These are phyloP conservation scores for Eclectus roratus DNA, from an alignment of 2,113 vertebrate genomes.

Conservation along the genomic window DNA sequence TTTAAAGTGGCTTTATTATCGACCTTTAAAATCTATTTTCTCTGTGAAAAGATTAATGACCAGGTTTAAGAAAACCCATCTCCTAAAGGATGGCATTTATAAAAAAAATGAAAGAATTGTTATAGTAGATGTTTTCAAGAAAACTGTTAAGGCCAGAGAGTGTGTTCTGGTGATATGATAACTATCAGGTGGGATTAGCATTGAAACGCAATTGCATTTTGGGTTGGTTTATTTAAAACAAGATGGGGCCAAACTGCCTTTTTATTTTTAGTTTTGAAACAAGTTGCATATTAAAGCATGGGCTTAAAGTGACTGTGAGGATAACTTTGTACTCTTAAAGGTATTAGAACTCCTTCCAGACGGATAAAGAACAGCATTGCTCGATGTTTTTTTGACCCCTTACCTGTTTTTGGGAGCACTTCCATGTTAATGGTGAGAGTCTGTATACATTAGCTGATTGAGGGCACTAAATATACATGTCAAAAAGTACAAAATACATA, in stretches of 20 bases:
- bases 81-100: not conserved
- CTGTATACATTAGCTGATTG: not conserved
- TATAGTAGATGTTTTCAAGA: not conserved
- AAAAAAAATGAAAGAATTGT: not conserved
- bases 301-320: not conserved
- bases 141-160: not conserved
- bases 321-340: not conserved
- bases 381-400: no score
- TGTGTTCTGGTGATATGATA: not conserved
- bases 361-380: not conserved
- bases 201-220: not conserved
- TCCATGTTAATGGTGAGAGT: not conserved
- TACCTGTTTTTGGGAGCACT: not conserved
- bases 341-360: not conserved
- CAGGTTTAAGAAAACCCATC: not conserved
- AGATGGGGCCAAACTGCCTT: not conserved
- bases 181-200: not conserved
- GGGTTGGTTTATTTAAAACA: not conserved
- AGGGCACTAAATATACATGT: rapidly evolving
- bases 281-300: not conserved
- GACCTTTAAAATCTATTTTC: not conserved
- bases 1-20: not conserved
- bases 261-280: not conserved
- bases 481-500: not conserved
- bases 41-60: not conserved